A percentile compares a stretch with the other conserved stretches of the same genome.
These are phyloP conservation scores for Lampris megalopsis DNA, from an alignment of 2,113 vertebrate species.

Conservation along the genomic window DNA sequence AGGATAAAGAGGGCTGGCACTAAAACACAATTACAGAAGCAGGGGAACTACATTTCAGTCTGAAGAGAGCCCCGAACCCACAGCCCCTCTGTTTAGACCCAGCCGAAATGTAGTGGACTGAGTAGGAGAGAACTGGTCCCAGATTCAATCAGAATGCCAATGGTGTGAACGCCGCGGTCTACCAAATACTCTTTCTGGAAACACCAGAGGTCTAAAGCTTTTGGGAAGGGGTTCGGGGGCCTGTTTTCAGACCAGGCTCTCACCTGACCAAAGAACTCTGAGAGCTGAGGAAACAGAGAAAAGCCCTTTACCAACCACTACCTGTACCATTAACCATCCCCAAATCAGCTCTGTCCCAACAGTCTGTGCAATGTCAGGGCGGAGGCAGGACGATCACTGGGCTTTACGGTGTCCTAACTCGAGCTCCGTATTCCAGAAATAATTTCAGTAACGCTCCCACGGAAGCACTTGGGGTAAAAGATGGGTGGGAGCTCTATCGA, in stretches of 20 bases:
- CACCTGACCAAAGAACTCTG: conserved; percentile 78
- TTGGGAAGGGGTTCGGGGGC: conserved; percentile 34
- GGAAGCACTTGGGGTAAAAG: conserved; percentile 1
- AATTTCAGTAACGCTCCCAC: neutral
- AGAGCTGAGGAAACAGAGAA: conserved; percentile 77
- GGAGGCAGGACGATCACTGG: conserved; percentile 17
- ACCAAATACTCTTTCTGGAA: conserved; percentile 26
- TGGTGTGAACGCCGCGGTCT: neutral
- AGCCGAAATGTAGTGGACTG: conserved; percentile 28
- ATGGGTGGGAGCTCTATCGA: neutral
- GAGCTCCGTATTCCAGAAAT: conserved; percentile 2
- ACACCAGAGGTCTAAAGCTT: neutral
- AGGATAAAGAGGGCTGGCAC: conserved; percentile 20
- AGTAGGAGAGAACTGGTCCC: conserved; percentile 24
- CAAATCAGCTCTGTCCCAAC: conserved; percentile 38
- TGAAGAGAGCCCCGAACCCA: conserved; percentile 72
- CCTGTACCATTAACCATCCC: conserved; percentile 47
- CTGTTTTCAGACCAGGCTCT: conserved; percentile 77
- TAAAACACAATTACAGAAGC: conserved; percentile 52
- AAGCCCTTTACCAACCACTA: conserved; percentile 75
- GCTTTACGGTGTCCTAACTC: conserved; percentile 11
- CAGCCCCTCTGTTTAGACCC: conserved; percentile 25
- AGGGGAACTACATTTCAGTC: conserved; percentile 58
- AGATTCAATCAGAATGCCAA: neutral
- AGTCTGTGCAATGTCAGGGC: conserved; percentile 76